Evolutionary conservation across 2,797 vertebrate species (phyloP), one percentile per base, ranked within the genome.

Genomic region (Sus cebifrons): DNA sequence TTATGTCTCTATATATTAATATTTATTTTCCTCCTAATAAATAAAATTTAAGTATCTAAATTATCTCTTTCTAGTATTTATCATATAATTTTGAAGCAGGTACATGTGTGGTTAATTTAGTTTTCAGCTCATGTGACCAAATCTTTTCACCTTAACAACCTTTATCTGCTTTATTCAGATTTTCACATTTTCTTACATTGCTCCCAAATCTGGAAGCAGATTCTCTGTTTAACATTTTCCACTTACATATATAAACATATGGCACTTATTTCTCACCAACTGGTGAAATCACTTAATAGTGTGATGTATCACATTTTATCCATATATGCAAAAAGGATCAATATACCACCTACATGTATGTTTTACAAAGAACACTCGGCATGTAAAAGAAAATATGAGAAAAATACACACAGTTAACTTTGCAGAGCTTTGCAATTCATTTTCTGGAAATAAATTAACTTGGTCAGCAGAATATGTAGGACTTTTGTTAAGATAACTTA

Each of bases 401-500:
- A 49, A n/a, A 88, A 74, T 98, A 97, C 97, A 97, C 97, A 99
- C 99, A 98, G 95, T 98, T 96, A 99, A 96, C 32, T 56, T 98
- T 44, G 98, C 98, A 16, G 96, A 84, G 0, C 92, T 98, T 94
- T 99, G 99, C 98, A 99, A 98, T 36, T 97, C 83, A 97, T 99
- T 99, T 75, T 68, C 91, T n/a, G 89, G 17, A 49, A 98, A 99
- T 58, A 99, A 98, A 29, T 83, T 98, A 68, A 99, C 36, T 0
- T 0, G 36, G 0, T 96, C 98, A 40, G 64, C 97, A 2, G 98
- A 98, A 71, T 98, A 97, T 83, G 58, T 70, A 3, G 96, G 49
- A 2, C 27, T 91, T 4, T 96, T 96, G 49, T 99, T 99, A 88
- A 99, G 99, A 64, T 98, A 99, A 84, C 98, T 99, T 99, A 29